These are phyloP conservation scores for Drosophila melanogaster DNA, from an alignment of 1,140 invertebrate genomes.

Conservation along the genomic window Release_6_plus_ISO1_MT NT_033777.3:21344501-21345000, in stretches of 20 bases:
- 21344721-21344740: conserved; percentile 81
- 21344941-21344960: conserved; percentile 51
- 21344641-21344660: conserved; percentile 23
- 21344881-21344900: conserved; percentile 71
- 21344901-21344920: conserved; percentile 62
- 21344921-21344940: conserved; percentile 20
- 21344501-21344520: conserved; percentile 43
- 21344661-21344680: too few species aligned
- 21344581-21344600: conserved; percentile 43
- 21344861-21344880: conserved; percentile 28
- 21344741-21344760: conserved; percentile 82
- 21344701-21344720: conserved; percentile 77
- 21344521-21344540: conserved; percentile 73
- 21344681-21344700: conserved; percentile 48
- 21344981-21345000: conserved; percentile 71
- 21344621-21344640: conserved; percentile 41
- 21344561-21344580: conserved; percentile 80
- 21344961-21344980: conserved; percentile 81
- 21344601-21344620: conserved; percentile 47
- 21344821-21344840: conserved; percentile 80
- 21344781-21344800: conserved; percentile 82
- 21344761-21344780: conserved; percentile 83
- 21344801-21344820: conserved; percentile 82
- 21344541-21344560: conserved; percentile 82
- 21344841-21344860: conserved; percentile 37